phyloP scores from a whole-genome alignment of 2,888 invertebrate genomes.

The Drosophila eohydei region DNA sequence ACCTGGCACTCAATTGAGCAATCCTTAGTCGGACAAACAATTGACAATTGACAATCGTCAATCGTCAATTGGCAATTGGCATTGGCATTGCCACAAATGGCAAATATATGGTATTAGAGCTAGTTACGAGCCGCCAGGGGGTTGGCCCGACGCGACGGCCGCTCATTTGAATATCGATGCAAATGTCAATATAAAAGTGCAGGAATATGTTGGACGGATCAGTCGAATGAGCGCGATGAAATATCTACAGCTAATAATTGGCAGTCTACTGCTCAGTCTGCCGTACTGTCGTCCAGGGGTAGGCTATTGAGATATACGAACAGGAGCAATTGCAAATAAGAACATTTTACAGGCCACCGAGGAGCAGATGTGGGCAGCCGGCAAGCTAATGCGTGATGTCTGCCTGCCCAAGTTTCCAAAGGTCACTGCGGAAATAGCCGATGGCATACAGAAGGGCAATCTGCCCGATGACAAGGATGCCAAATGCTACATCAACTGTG shows the following conservation, averaged over 20 bases:
- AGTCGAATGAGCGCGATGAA: conserved; percentile 21
- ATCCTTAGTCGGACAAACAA: conserved; percentile 17
- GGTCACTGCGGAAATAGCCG: conserved; percentile 75
- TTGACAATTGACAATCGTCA: conserved; percentile 1
- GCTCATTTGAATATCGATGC: conserved; percentile 18
- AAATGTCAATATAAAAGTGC: conserved; percentile 32
- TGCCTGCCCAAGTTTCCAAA: conserved; percentile 87
- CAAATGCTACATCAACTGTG: conserved; percentile 86
- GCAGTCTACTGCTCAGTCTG: conserved; percentile 23
- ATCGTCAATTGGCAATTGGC: neutral
- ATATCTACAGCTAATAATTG: conserved; percentile 21
- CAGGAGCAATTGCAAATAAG: neutral
- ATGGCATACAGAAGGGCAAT: conserved; percentile 75
- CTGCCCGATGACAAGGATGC: conserved; percentile 81
- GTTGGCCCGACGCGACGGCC: conserved; percentile 1
- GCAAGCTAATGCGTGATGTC: conserved; percentile 88
- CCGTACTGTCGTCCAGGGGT: conserved; percentile 43
- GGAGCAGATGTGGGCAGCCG: conserved; percentile 88
- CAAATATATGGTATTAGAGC: conserved; percentile 27
- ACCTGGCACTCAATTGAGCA: conserved; percentile 17
- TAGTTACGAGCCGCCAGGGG: conserved; percentile 2
- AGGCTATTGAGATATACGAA: neutral
- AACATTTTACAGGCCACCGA: conserved; percentile 78
- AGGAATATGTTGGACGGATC: neutral
- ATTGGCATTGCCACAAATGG: conserved; percentile 1